Evolutionary conservation across 2,888 invertebrate species (phyloP).

Genomic region (Zaprionus bogoriensis): DNA sequence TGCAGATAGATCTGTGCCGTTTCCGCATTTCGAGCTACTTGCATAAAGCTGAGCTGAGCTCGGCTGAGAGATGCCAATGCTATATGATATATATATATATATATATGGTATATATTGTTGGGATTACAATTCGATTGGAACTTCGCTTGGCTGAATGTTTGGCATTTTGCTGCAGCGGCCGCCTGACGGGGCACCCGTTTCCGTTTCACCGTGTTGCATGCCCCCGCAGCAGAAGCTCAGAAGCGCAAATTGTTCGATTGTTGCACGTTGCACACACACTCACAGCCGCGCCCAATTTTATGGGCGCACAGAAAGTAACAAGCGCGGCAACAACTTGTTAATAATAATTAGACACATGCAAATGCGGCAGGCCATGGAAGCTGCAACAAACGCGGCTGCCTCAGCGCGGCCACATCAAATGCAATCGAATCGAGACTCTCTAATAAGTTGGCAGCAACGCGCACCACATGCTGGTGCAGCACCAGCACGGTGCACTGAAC

Average conservation of each 20-base stretch:
- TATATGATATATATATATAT: slow-evolving; percentile 18
- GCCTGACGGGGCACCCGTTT: background rate
- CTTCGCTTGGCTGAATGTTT: slow-evolving; percentile 21
- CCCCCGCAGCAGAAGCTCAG: slow-evolving; percentile 42
- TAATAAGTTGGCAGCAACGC: slow-evolving; percentile 18
- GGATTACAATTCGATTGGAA: background rate
- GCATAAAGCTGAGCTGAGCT: background rate
- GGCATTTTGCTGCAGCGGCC: slow-evolving; percentile 18
- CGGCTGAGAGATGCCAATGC: slow-evolving; percentile 21
- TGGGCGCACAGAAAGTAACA: slow-evolving; percentile 1
- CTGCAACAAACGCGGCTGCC: slow-evolving; percentile 42
- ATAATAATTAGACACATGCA: slow-evolving; percentile 70
- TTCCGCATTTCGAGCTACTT: slow-evolving; percentile 54
- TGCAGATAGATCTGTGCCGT: slow-evolving; percentile 41
- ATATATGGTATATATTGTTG: slow-evolving; percentile 7
- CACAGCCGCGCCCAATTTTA: background rate
- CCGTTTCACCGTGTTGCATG: background rate
- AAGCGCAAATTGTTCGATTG: slow-evolving; percentile 55
- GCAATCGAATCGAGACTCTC: slow-evolving; percentile 38
- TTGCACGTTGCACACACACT: slow-evolving; percentile 17
- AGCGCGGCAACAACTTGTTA: slow-evolving; percentile 49
- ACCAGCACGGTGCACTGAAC: slow-evolving; percentile 65
- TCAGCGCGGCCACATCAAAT: slow-evolving; percentile 40
- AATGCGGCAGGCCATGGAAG: slow-evolving; percentile 62
- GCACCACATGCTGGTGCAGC: slow-evolving; percentile 40